phyloP scores from a whole-genome alignment of 2,113 vertebrate genomes.

The Hydrochoerus hydrochaeris region DNA sequence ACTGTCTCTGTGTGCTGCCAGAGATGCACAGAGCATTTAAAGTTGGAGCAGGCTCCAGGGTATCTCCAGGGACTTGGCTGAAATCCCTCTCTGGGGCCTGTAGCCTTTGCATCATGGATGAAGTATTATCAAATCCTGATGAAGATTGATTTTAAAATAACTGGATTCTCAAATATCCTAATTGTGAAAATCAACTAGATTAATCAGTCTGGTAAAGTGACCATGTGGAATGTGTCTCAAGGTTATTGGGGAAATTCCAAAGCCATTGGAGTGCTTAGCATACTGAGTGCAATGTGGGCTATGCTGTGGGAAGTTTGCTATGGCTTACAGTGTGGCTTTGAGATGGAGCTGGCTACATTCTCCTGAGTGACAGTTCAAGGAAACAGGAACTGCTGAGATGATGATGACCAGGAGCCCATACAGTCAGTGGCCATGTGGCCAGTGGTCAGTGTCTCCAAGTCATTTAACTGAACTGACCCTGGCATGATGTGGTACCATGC shows the following conservation, averaged over 20 bases:
- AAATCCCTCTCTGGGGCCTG: not conserved
- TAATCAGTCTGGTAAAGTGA: slow-evolving; percentile 49
- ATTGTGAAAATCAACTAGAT: slow-evolving; percentile 71
- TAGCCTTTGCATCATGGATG: slow-evolving; percentile 20
- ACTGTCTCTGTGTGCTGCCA: not conserved
- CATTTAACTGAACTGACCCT: not conserved
- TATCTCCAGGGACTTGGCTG: not conserved
- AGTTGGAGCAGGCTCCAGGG: slow-evolving; percentile 22
- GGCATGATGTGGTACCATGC: not conserved
- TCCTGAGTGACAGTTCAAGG: not conserved
- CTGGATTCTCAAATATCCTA: slow-evolving; percentile 50
- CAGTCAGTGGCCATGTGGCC: no score
- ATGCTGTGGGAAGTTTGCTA: not conserved
- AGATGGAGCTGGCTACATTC: not conserved
- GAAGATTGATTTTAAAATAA: slow-evolving; percentile 75
- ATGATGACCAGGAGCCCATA: not conserved
- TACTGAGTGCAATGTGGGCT: not conserved
- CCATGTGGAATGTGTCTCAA: slow-evolving; percentile 38
- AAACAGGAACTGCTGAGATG: not conserved
- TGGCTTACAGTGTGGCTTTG: not conserved
- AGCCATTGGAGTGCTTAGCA: not conserved
- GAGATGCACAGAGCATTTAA: not conserved
- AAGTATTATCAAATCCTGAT: slow-evolving; percentile 66
- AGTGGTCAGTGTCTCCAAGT: not conserved
- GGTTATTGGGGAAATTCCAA: slow-evolving; percentile 59